A percentile compares a stretch with the other conserved stretches of the same genome.
These are phyloP conservation scores for Trogon surrucura DNA, from an alignment of 2,113 vertebrate genomes.

Conservation along the genomic window DNA sequence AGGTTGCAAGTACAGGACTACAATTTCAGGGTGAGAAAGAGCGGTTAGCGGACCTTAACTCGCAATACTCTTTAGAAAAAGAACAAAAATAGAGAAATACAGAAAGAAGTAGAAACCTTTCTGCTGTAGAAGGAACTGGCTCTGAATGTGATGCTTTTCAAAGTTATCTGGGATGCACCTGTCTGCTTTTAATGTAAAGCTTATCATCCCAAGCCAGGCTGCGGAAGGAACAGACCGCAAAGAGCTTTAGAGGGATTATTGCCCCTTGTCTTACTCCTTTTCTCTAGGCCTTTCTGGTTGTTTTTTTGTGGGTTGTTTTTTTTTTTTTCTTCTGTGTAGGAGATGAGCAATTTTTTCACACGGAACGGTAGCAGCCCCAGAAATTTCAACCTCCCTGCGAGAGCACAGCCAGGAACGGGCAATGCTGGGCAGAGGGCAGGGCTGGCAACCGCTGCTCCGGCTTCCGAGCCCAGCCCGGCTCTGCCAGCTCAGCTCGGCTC, in stretches of 20 bases:
- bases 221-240: not conserved
- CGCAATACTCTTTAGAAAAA: not conserved
- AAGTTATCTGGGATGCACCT: not conserved
- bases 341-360: too few species aligned
- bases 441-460: fast-evolving
- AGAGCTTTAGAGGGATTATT: not conserved
- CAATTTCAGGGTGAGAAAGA: not conserved
- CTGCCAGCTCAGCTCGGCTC: not conserved
- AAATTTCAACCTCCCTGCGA: not conserved
- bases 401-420: not conserved
- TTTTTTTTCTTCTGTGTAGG: too few species aligned
- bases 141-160: not conserved
- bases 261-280: not conserved
- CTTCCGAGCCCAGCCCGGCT: not conserved
- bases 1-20: not conserved
- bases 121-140: not conserved
- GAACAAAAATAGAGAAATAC: not conserved
- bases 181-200: not conserved
- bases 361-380: not conserved
- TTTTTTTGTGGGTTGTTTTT: not conserved
- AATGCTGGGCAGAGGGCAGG: not conserved
- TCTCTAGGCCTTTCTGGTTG: not conserved
- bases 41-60: not conserved
- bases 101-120: not conserved
- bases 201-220: not conserved